These are phyloP conservation scores for Epizoanthus ramosus DNA, from an alignment of 92 coral and sea anemone genomes.

Conservation along the genomic window DNA sequence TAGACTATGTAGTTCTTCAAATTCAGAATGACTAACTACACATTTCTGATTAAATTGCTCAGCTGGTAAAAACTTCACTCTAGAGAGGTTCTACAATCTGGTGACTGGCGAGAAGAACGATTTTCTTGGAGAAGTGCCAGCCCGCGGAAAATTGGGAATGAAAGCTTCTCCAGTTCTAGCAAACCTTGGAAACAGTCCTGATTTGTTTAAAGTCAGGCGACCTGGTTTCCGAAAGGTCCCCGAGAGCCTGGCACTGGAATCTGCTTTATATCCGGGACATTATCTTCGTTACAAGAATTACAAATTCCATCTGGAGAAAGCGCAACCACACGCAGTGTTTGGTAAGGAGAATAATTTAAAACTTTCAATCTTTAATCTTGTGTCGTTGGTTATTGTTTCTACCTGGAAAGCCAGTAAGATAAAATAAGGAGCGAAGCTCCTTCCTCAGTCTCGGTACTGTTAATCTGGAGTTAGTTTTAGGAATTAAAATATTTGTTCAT, in stretches of 20 bases:
- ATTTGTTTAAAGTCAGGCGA: slow-evolving; percentile 82
- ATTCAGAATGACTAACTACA: no score
- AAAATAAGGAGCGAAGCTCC: no score
- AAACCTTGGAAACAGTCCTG: slow-evolving; percentile 63
- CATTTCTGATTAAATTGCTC: not conserved
- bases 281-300: slow-evolving; percentile 93
- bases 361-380: no score
- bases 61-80: slow-evolving; percentile 80
- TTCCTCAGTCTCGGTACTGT: no score
- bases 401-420: no score
- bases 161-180: slow-evolving; percentile 62
- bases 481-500: no score
- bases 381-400: no score
- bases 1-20: no score
- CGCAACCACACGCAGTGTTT: slow-evolving; percentile 82
- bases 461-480: no score
- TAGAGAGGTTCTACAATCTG: slow-evolving; percentile 56
- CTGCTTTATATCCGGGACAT: slow-evolving; percentile 77
- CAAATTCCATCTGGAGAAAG: slow-evolving; percentile 87
- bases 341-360: slow-evolving; percentile 53
- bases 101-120: slow-evolving; percentile 31
- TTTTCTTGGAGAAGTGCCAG: slow-evolving; percentile 40
- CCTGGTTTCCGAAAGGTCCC: slow-evolving; percentile 92
- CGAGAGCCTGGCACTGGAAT: slow-evolving; percentile 85
- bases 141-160: slow-evolving; percentile 52